Percentiles rank a stretch among this genome's conserved stretches.
These are phyloP conservation scores for Galemys pyrenaicus DNA, from an alignment of 2,113 vertebrate genomes.

Conservation along the genomic window DNA sequence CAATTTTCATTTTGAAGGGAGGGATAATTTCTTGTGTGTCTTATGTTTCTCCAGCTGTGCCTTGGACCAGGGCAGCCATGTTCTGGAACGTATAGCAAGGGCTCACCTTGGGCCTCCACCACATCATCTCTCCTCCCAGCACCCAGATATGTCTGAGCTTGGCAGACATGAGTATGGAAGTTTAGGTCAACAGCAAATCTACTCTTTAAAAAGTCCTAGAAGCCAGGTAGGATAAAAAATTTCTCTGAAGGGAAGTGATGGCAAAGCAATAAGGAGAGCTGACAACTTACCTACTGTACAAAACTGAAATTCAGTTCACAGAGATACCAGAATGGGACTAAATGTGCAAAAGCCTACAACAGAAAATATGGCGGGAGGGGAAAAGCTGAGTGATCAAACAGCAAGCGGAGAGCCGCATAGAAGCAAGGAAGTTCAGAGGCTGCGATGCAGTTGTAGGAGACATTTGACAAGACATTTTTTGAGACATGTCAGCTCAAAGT, in stretches of 20 bases:
- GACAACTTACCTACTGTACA: background rate
- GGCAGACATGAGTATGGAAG: background rate
- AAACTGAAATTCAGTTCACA: background rate
- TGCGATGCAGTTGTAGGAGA: background rate
- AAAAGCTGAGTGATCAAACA: background rate
- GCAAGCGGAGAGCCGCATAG: background rate
- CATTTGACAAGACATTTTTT: background rate
- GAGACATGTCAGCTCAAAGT: background rate
- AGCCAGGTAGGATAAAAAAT: background rate
- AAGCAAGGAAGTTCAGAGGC: too few species aligned
- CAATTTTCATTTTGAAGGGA: background rate
- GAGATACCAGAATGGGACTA: background rate
- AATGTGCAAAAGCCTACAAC: background rate
- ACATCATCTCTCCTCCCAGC: background rate
- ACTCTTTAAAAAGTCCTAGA: background rate
- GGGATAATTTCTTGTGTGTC: background rate
- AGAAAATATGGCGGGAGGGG: background rate
- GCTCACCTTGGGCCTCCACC: background rate
- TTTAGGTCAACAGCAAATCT: background rate
- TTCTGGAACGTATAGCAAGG: background rate
- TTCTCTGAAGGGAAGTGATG: background rate
- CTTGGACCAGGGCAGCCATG: background rate
- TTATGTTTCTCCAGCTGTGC: background rate
- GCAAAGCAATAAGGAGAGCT: background rate
- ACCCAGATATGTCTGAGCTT: background rate